phyloP scores from a whole-genome alignment of 2,888 invertebrate genomes.

The Cylindroiulus punctatus region DNA sequence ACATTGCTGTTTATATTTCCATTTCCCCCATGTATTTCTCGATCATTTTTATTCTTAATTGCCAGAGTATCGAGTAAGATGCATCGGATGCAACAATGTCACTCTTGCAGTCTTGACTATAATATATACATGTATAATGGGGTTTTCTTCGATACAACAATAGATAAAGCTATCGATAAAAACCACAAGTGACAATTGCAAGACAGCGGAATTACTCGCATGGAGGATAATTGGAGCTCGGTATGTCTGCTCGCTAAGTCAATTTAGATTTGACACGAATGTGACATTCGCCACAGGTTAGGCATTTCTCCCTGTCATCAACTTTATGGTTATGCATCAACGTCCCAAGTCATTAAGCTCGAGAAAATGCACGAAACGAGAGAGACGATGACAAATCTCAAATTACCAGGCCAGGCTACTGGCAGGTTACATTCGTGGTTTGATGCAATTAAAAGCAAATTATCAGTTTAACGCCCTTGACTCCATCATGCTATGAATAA shows the following conservation, averaged over 20 bases:
- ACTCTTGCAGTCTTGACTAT: too few species aligned
- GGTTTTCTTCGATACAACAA: too few species aligned
- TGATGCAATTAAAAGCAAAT: conserved; percentile 15
- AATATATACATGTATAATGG: too few species aligned
- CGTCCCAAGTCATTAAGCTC: not conserved
- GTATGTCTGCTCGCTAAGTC: conserved; percentile 2
- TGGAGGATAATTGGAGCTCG: not conserved
- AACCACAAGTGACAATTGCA: too few species aligned
- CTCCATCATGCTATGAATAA: conserved; percentile 12
- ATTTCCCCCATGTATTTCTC: too few species aligned
- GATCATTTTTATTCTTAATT: too few species aligned
- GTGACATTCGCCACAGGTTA: conserved; percentile 25
- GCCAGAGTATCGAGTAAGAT: too few species aligned
- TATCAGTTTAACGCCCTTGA: conserved; percentile 6
- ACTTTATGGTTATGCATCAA: not conserved
- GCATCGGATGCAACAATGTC: too few species aligned
- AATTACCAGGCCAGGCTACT: not conserved
- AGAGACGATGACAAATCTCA: not conserved
- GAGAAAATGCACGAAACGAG: not conserved
- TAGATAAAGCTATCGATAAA: too few species aligned
- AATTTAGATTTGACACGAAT: conserved; percentile 30
- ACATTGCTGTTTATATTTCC: too few species aligned
- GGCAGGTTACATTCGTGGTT: conserved; percentile 16
- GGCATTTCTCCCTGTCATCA: conserved; percentile 25
- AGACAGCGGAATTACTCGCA: not conserved